Evolutionary conservation across 2,797 vertebrate species (phyloP).

Genomic region (Carapus acus): DNA sequence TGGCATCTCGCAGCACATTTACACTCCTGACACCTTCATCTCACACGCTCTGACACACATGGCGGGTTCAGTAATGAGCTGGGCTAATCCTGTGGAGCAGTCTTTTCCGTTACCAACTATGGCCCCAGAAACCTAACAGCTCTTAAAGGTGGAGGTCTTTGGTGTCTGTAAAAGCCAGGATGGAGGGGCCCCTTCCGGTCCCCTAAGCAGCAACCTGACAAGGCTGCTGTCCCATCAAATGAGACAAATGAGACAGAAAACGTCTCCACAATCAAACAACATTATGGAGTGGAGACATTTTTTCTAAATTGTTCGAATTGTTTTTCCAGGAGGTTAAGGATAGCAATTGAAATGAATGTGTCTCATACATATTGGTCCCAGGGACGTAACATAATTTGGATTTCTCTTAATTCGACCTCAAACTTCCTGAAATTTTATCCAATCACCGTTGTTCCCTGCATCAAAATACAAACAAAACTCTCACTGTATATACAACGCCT

Average conservation of each 20-base stretch:
- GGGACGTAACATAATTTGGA: not conserved
- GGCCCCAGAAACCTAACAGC: constrained; percentile 41
- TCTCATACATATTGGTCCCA: no score
- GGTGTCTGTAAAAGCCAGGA: constrained; percentile 56
- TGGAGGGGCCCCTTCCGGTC: constrained; percentile 15
- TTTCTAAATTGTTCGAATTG: not conserved
- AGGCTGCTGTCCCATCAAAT: no score
- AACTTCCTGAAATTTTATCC: no score
- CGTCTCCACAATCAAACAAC: constrained; percentile 30
- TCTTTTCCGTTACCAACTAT: constrained; percentile 30
- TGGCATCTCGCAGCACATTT: constrained; percentile 32
- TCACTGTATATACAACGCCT: no score
- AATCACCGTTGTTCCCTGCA: no score
- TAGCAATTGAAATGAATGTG: no score
- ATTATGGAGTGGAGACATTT: not conserved
- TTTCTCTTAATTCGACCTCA: no score
- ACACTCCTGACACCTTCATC: constrained; percentile 37
- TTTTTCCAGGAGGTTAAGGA: no score
- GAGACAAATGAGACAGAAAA: no score
- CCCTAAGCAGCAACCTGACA: constrained; percentile 17
- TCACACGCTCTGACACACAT: constrained; percentile 34
- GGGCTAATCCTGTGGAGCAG: constrained; percentile 34
- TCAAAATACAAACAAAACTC: no score
- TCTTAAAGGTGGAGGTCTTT: constrained; percentile 49
- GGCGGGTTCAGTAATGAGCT: constrained; percentile 45